Base-by-base conservation (phyloP, 2,113 vertebrate genomes). In the Callocephalon fimbriatum region DNA sequence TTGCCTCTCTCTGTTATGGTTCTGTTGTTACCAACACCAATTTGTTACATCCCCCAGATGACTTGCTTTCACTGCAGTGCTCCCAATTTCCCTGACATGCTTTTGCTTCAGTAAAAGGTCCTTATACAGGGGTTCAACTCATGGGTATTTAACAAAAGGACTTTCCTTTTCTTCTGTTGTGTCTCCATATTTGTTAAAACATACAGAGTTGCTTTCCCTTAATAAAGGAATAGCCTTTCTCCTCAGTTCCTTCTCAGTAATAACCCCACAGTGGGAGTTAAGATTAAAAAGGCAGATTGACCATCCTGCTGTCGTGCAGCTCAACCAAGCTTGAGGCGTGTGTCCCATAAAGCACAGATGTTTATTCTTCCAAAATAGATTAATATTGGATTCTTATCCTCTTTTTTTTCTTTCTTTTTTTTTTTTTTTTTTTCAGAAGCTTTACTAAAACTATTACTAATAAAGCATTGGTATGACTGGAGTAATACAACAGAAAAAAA, bases 11-110 rank as follows among this genome's bases (percentile, higher is more conserved):
- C 72, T 97, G 65, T 96, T 97, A 61, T 58, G 65, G 53, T 91
- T 91, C 67, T 97, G 94, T 91, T 96, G 88, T 95, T 95, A 91
- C 81, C 90, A 96, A 95, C 92, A 90, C 47, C 63, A 48, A 51
- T 35, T 87, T 86, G 22, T 90, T 58, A 38, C 68, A 75, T 37
- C 54, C 22, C 63, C 12, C 62, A 47, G 16, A 18, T 51, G 75
- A 74, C 32, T 94, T 71, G 42, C 45, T 77, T 90, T 80, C 67
- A 51, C 35, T 89, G 61, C 37, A 53, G 31, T 84, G 68, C 27
- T 92, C 76, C 17, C 56, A 93, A 85, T 68, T 92, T 94, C 88
- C 94, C 65, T 89, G 76, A 82, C 56, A 38, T 11, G 37, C 38
- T 76, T 92, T 77, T 87, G 40, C 40, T 76, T 92, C 70, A 50